These are phyloP conservation scores for Theonella swinhoei DNA, from an alignment of 37 sponge, comb jelly and placozoan genomes.

Conservation along the genomic window DNA sequence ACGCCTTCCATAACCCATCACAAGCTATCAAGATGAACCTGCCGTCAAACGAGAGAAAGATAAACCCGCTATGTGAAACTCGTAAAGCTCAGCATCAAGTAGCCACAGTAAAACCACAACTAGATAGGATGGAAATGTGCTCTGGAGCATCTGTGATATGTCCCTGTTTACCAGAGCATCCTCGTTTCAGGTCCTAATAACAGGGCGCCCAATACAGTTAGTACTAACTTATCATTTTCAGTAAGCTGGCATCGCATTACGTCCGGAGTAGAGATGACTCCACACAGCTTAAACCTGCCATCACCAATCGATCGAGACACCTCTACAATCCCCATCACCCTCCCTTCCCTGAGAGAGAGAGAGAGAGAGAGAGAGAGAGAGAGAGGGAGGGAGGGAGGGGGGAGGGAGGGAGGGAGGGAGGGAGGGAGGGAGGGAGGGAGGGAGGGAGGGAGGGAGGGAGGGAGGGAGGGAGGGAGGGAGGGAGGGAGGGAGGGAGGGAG, in stretches of 20 bases:
- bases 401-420: neutral
- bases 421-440: neutral
- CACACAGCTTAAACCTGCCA: constrained; percentile 87
- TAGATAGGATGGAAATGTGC: neutral
- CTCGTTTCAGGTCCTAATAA: no score
- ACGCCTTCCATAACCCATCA: constrained; percentile 90
- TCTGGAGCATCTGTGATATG: neutral
- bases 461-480: neutral
- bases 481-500: neutral
- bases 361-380: neutral
- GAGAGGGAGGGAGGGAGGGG: neutral
- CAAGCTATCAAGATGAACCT: constrained; percentile 86
- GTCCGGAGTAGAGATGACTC: constrained; percentile 74
- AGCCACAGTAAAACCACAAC: no score
- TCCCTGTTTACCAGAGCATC: no score
- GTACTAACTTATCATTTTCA: constrained; percentile 68
- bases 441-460: neutral
- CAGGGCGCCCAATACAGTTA: no score
- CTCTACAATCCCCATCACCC: constrained; percentile 82
- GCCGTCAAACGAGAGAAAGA: neutral
- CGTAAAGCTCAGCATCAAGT: no score
- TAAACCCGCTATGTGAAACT: no score
- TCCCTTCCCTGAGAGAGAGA: constrained; percentile 68
- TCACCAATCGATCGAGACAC: constrained; percentile 91
- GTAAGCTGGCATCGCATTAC: constrained; percentile 59